phyloP scores from a whole-genome alignment of 1,140 invertebrate genomes.

The Drosophila cardini region DNA sequence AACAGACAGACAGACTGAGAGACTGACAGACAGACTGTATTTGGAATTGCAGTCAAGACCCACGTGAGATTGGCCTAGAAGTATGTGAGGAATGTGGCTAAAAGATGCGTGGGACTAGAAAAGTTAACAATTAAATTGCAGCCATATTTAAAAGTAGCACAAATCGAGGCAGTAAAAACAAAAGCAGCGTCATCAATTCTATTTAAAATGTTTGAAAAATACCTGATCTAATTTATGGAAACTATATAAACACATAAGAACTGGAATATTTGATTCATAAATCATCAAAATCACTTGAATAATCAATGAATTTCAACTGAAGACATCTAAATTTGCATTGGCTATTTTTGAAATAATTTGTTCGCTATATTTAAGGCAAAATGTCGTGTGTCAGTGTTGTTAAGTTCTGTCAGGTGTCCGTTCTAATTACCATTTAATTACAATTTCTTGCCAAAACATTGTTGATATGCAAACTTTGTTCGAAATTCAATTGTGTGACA shows the following conservation, averaged over 20 bases:
- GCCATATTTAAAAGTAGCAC: slow-evolving; percentile 2
- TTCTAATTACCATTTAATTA: slow-evolving; percentile 16
- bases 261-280: neutral
- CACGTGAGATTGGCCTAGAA: slow-evolving; percentile 32
- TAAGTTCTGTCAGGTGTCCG: slow-evolving; percentile 1
- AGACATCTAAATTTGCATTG: neutral
- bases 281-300: slow-evolving; percentile 4
- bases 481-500: neutral
- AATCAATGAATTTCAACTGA: slow-evolving; percentile 1
- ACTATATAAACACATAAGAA: neutral
- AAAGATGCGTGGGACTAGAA: slow-evolving; percentile 40
- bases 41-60: slow-evolving; percentile 33
- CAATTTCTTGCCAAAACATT: slow-evolving; percentile 7
- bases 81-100: slow-evolving; percentile 38
- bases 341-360: neutral
- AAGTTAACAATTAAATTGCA: slow-evolving; percentile 34
- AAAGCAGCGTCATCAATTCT: neutral
- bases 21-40: slow-evolving; percentile 33
- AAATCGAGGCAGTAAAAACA: no score
- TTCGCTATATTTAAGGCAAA: neutral
- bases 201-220: neutral
- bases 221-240: no score
- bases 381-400: slow-evolving; percentile 4
- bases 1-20: slow-evolving; percentile 14
- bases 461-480: neutral